These are phyloP conservation scores for Agriotes lineatus DNA, from an alignment of 2,888 invertebrate species.

Conservation along the genomic window DNA sequence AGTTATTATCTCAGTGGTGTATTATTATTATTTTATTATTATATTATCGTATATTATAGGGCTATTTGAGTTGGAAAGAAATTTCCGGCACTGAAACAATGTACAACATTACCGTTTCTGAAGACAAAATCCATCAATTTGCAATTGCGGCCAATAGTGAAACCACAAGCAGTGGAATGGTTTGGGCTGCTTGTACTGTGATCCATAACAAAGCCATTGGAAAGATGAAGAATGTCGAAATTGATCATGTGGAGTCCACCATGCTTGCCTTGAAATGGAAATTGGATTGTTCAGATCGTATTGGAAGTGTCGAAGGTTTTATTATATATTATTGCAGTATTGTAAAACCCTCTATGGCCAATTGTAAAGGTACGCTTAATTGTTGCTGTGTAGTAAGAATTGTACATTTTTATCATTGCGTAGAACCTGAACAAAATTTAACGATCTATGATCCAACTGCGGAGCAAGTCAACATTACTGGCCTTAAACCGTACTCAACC, in stretches of 20 bases:
- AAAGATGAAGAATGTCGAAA: conserved; percentile 72
- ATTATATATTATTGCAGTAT: conserved; percentile 81
- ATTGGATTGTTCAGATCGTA: conserved; percentile 80
- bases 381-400: too few relatives aligned
- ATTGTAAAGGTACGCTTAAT: conserved; percentile 68
- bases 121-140: conserved; percentile 77
- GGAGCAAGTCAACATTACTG: conserved; percentile 71
- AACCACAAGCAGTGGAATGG: conserved; percentile 83
- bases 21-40: too few relatives aligned
- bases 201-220: conserved; percentile 66
- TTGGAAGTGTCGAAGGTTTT: conserved; percentile 80
- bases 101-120: conserved; percentile 73
- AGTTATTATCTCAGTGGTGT: too few relatives aligned
- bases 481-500: conserved; percentile 79
- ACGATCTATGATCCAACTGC: conserved; percentile 67
- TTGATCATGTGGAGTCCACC: conserved; percentile 67
- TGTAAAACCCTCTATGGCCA: conserved; percentile 66
- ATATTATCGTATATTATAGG: too few relatives aligned
- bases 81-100: conserved; percentile 67
- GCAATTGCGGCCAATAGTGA: conserved; percentile 84
- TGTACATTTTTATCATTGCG: too few relatives aligned
- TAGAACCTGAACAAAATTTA: conserved; percentile 60
- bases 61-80: conserved; percentile 72
- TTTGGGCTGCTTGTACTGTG: conserved; percentile 84
- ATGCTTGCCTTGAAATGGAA: conserved; percentile 80